Evolutionary conservation across 2,888 invertebrate species (phyloP).

Genomic region (Morpho helenor): DNA sequence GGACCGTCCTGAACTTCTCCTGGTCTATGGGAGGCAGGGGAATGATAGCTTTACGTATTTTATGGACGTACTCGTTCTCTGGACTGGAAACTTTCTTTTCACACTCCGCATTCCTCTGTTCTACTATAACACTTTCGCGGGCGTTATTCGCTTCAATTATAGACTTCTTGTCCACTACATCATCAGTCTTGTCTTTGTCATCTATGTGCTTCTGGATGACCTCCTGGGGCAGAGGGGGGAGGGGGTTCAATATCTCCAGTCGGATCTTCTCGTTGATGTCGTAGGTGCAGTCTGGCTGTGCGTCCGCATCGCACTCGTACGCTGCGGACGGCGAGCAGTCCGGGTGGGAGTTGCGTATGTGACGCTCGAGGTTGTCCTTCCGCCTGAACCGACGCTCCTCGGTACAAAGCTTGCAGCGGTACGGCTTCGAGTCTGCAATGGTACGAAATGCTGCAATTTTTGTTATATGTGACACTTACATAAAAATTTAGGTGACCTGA

Average conservation of each 20-base stretch:
- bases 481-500: too few relatives aligned
- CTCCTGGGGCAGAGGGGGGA: slow-evolving; percentile 58
- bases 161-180: slow-evolving; percentile 51
- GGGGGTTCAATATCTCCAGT: slow-evolving; percentile 55
- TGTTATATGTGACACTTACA: too few relatives aligned
- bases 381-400: slow-evolving; percentile 82
- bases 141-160: slow-evolving; percentile 70
- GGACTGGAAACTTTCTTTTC: slow-evolving; percentile 39
- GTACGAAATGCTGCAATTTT: slow-evolving; percentile 9
- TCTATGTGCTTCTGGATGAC: slow-evolving; percentile 54
- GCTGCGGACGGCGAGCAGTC: slow-evolving; percentile 55
- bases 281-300: slow-evolving; percentile 38
- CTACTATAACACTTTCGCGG: slow-evolving; percentile 69
- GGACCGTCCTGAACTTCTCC: slow-evolving; percentile 50
- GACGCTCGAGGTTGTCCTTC: slow-evolving; percentile 88
- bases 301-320: slow-evolving; percentile 54
- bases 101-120: slow-evolving; percentile 36
- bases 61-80: slow-evolving; percentile 57
- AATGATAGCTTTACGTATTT: slow-evolving; percentile 62
- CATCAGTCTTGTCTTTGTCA: slow-evolving; percentile 3
- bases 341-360: slow-evolving; percentile 87
- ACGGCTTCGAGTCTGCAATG: slow-evolving; percentile 82
- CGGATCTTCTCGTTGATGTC: slow-evolving; percentile 52
- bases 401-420: slow-evolving; percentile 83
- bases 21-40: slow-evolving; percentile 63